Percentiles rank a stretch among this genome's conserved stretches.
Conservation (phyloP, 2,888 invertebrate genomes). For the Tiliacea aurago region DNA sequence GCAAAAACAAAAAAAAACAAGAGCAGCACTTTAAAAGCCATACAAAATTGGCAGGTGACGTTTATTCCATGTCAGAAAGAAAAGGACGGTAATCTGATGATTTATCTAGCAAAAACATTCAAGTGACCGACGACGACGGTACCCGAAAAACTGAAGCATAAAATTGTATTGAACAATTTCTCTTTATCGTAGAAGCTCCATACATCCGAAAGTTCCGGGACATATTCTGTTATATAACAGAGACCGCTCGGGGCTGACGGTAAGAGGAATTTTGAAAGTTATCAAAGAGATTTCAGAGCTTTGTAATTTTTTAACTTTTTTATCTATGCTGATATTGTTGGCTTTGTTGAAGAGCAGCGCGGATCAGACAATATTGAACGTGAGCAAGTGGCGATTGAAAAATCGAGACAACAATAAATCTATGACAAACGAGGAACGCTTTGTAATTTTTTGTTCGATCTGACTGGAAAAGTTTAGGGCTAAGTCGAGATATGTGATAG, state of each 20-base stretch:
- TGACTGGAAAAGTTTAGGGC: not conserved
- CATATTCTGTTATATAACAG: conserved; percentile 23
- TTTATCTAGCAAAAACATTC: conserved; percentile 63
- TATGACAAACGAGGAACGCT: conserved; percentile 11
- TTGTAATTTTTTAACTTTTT: conserved; percentile 40
- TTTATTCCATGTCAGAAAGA: conserved; percentile 46
- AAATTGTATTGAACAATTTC: conserved; percentile 67
- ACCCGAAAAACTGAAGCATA: conserved; percentile 61
- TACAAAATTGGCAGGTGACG: conserved; percentile 42
- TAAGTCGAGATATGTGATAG: not conserved
- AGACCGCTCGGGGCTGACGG: not conserved
- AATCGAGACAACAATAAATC: conserved; percentile 33
- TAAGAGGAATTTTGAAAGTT: conserved; percentile 46
- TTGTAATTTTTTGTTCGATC: conserved; percentile 10
- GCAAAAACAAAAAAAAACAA: not conserved
- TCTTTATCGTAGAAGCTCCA: conserved; percentile 56
- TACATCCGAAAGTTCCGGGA: conserved; percentile 29
- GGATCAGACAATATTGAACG: conserved; percentile 29
- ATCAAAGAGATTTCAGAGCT: conserved; percentile 55
- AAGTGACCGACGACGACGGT: conserved; percentile 29
- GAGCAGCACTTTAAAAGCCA: conserved; percentile 9
- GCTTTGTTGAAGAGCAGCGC: conserved; percentile 27
- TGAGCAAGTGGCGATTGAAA: conserved; percentile 17
- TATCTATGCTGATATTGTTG: conserved; percentile 24
- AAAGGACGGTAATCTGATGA: conserved; percentile 62